Evolutionary conservation across 1,140 invertebrate species (phyloP).

Genomic region (Harpegnathos saltator): DNA sequence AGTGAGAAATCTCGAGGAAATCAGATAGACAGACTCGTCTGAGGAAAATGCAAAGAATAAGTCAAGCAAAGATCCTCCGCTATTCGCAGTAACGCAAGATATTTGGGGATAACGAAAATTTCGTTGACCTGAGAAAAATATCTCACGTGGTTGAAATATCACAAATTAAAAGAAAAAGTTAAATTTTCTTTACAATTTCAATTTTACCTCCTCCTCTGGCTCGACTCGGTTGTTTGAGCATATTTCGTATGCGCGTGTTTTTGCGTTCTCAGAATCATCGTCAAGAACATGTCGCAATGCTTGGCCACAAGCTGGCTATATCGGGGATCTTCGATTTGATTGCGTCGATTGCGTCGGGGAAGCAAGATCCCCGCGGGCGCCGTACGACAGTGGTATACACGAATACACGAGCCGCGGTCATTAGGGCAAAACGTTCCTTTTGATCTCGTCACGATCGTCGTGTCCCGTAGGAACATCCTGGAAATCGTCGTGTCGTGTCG

Average conservation of each 20-base stretch:
- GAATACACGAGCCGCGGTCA: conserved; percentile 66
- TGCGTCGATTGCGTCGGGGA: conserved; percentile 24
- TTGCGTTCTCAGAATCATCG: background rate
- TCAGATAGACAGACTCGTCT: background rate
- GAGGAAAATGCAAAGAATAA: background rate
- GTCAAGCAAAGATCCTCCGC: too few relatives aligned
- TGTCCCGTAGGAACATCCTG: conserved; percentile 65
- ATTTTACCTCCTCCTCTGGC: background rate
- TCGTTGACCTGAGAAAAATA: too few relatives aligned
- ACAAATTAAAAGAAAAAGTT: too few relatives aligned
- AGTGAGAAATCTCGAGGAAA: background rate
- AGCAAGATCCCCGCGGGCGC: conserved; percentile 60
- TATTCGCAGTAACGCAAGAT: too few relatives aligned
- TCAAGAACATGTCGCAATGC: conserved; percentile 39
- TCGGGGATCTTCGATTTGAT: conserved; percentile 67
- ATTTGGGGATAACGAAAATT: too few relatives aligned
- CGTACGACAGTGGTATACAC: conserved; percentile 27
- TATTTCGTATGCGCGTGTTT: background rate
- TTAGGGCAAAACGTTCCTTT: conserved; percentile 77
- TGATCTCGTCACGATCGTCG: conserved; percentile 78
- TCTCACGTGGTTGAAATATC: too few relatives aligned
- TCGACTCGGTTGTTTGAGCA: too few relatives aligned
- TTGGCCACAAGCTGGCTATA: conserved; percentile 22
- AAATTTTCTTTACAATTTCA: background rate
- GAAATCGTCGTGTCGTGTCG: conserved; percentile 51